phyloP scores from a whole-genome alignment of 2,888 invertebrate species.

The Globia sparganii region DNA sequence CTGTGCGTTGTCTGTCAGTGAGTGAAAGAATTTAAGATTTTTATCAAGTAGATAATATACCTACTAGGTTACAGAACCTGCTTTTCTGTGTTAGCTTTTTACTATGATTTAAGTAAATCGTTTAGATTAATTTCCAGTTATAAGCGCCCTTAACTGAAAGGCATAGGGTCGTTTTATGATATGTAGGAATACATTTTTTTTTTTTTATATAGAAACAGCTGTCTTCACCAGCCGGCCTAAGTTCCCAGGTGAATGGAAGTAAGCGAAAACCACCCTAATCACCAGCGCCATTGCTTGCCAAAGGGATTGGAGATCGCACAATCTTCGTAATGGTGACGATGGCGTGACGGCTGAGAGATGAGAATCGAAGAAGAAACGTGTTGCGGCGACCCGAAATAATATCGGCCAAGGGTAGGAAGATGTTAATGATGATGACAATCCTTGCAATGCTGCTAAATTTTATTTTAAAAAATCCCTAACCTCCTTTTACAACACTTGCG shows the following conservation, averaged over 20 bases:
- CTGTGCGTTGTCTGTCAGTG: too few relatives aligned
- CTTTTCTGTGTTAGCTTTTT: too few relatives aligned
- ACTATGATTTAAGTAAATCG: too few relatives aligned
- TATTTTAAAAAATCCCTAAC: neutral
- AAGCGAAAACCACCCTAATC: neutral
- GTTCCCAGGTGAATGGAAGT: neutral
- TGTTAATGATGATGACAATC: too few relatives aligned
- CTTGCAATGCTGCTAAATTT: neutral
- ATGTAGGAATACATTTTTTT: too few relatives aligned
- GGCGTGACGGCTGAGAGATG: too few relatives aligned
- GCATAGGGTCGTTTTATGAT: neutral
- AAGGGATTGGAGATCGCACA: neutral
- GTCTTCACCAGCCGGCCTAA: neutral
- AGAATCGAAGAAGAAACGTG: too few relatives aligned
- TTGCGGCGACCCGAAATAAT: too few relatives aligned
- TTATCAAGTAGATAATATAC: neutral
- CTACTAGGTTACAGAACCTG: too few relatives aligned
- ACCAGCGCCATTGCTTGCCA: neutral
- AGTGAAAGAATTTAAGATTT: neutral
- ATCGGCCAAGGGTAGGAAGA: too few relatives aligned
- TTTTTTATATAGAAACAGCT: neutral
- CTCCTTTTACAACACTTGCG: constrained; percentile 1
- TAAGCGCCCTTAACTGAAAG: neutral
- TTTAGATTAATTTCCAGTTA: neutral
- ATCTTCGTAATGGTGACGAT: neutral